Evolutionary conservation across 2,888 invertebrate species (phyloP).

Genomic region (Diaperis boleti): DNA sequence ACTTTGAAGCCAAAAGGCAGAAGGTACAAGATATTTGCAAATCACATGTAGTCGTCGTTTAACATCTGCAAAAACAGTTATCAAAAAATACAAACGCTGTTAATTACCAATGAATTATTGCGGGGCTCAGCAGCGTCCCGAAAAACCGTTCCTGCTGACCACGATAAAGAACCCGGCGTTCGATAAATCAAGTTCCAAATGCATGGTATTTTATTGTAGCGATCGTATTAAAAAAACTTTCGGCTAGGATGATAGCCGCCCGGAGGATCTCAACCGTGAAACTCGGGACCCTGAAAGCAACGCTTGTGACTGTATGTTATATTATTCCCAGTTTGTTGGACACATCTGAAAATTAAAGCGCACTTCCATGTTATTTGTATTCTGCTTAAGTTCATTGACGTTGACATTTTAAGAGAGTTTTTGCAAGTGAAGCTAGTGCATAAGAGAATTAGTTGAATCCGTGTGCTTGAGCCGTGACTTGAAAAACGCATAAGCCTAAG

Average conservation of each 20-base stretch:
- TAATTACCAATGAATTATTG: not conserved
- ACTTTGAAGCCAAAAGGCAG: not conserved
- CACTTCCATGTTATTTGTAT: slow-evolving; percentile 8
- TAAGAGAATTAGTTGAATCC: not conserved
- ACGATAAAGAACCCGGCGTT: slow-evolving; percentile 4
- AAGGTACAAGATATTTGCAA: no score
- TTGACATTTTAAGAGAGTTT: not conserved
- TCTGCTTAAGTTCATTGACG: not conserved
- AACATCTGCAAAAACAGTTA: not conserved
- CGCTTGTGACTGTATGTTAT: slow-evolving; percentile 19
- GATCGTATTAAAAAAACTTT: slow-evolving; percentile 36
- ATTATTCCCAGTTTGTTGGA: slow-evolving; percentile 16
- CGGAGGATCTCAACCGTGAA: slow-evolving; percentile 37
- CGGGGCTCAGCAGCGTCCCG: not conserved
- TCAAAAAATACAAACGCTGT: not conserved
- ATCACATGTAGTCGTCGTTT: no score
- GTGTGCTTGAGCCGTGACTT: no score
- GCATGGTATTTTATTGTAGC: slow-evolving; percentile 32
- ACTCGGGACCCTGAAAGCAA: slow-evolving; percentile 16
- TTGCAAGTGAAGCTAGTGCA: not conserved
- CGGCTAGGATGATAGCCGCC: slow-evolving; percentile 20
- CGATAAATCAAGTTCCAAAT: slow-evolving; percentile 35
- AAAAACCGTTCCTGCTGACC: slow-evolving; percentile 4
- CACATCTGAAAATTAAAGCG: slow-evolving; percentile 20
- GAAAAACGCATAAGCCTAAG: no score